phyloP scores from a whole-genome alignment of 2,888 invertebrate species.

The Drosophila mayaguana region DNA sequence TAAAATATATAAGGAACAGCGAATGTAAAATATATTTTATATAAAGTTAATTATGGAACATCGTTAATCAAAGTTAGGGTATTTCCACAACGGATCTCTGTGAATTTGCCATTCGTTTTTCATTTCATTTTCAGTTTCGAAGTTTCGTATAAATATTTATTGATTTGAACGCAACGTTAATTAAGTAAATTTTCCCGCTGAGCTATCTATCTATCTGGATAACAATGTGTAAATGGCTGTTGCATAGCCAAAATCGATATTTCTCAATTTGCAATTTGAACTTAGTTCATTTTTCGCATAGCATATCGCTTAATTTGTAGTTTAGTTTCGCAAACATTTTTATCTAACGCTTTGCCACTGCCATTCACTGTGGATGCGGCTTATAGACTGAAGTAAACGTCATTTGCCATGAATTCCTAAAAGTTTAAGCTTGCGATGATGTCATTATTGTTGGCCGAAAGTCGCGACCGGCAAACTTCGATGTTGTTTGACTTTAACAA shows the following conservation, averaged over 20 bases:
- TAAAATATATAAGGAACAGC: too few relatives aligned
- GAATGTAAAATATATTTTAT: too few relatives aligned
- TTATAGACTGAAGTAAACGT: conserved; percentile 55
- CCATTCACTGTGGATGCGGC: conserved; percentile 21
- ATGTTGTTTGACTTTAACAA: conserved; percentile 27
- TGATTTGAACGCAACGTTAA: conserved; percentile 59
- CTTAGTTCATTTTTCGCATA: conserved; percentile 1
- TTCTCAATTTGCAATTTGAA: conserved; percentile 27
- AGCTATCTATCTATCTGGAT: conserved; percentile 28
- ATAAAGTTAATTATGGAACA: too few relatives aligned
- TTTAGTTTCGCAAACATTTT: conserved; percentile 2
- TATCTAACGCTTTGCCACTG: conserved; percentile 19
- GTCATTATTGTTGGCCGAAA: conserved; percentile 70
- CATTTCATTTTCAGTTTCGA: conserved; percentile 24
- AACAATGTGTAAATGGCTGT: conserved; percentile 39
- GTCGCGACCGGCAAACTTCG: conserved; percentile 64
- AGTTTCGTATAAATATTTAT: conserved; percentile 56
- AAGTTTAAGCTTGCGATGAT: conserved; percentile 74
- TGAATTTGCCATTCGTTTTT: background rate
- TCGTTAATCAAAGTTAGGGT: background rate
- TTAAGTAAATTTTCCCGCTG: conserved; percentile 41
- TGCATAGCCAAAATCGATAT: conserved; percentile 14
- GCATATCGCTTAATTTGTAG: too few relatives aligned
- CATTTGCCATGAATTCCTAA: conserved; percentile 73
- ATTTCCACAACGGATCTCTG: background rate